Conservation (phyloP, 2,113 vertebrate genomes). For the Zosterops borbonicus region DNA sequence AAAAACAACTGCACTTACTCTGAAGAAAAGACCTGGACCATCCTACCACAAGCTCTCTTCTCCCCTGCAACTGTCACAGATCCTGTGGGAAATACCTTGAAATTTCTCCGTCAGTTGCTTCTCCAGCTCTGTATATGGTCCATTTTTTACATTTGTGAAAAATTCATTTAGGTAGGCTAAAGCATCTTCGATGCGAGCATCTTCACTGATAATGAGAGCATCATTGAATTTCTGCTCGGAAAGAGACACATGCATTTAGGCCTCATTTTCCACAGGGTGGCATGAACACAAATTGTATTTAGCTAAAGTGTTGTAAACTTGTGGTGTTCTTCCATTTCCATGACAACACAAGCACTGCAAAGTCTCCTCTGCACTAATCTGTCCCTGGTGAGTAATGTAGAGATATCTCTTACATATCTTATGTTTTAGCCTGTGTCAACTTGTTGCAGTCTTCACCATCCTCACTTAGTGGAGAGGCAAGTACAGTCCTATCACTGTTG, state of each 20-base stretch:
- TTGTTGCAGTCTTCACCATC: not conserved
- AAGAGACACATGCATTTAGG: not conserved
- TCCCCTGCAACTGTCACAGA: not conserved
- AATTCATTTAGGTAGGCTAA: conserved; percentile 75
- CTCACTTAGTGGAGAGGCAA: not conserved
- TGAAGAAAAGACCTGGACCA: not conserved
- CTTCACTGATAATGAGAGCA: conserved; percentile 79
- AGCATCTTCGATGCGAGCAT: conserved; percentile 76
- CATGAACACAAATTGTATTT: not conserved
- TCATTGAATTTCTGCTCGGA: conserved; percentile 79
- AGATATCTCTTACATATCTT: accelerated
- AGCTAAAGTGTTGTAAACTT: not conserved
- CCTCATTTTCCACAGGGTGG: not conserved
- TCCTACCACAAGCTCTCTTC: not conserved
- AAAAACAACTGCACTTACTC: not conserved
- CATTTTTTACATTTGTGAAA: conserved; percentile 70
- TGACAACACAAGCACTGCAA: not conserved
- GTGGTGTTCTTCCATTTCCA: not conserved
- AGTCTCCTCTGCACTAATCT: not conserved
- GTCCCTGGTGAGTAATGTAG: not conserved
- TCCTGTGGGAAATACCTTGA: conserved; percentile 64
- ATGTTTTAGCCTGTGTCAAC: not conserved
- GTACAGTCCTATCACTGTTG: not conserved
- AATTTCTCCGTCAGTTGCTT: conserved; percentile 67
- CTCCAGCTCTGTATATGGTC: conserved; percentile 70